Conservation (phyloP, 2,888 invertebrate genomes). For the Pseudococcus viburni region DNA sequence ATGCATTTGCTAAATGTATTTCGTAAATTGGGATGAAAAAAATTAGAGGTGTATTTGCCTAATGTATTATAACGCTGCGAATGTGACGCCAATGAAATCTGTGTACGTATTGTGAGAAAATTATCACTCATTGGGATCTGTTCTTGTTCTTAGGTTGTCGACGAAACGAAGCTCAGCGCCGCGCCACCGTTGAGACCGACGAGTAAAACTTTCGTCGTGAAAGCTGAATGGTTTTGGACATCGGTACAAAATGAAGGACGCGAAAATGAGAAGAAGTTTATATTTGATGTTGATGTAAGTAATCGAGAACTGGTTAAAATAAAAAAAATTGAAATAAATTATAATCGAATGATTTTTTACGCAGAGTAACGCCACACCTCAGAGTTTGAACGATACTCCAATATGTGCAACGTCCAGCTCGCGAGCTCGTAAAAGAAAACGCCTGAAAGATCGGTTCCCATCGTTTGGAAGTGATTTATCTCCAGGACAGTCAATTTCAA, state of each 20-base stretch:
- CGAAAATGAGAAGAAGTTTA: conserved; percentile 91
- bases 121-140: not conserved
- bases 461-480: conserved; percentile 73
- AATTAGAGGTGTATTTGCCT: not conserved
- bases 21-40: conserved; percentile 7
- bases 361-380: not conserved
- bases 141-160: conserved; percentile 73
- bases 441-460: conserved; percentile 67
- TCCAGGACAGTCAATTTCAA: conserved; percentile 75
- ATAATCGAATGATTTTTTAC: not conserved
- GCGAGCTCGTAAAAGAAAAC: conserved; percentile 68
- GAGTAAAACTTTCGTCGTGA: conserved; percentile 82
- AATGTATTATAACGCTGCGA: conserved; percentile 12
- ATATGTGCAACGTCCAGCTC: conserved; percentile 58
- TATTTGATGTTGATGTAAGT: conserved; percentile 78
- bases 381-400: conserved; percentile 43
- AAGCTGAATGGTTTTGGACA: conserved; percentile 98
- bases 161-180: conserved; percentile 82
- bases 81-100: conserved; percentile 2
- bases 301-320: too few relatives aligned
- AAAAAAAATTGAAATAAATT: not conserved
- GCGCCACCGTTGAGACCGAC: conserved; percentile 78
- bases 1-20: not conserved
- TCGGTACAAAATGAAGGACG: conserved; percentile 96
- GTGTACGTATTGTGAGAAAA: not conserved